Base-by-base conservation (phyloP, 2,888 invertebrate genomes). In the Drosophila mayaguana region DNA sequence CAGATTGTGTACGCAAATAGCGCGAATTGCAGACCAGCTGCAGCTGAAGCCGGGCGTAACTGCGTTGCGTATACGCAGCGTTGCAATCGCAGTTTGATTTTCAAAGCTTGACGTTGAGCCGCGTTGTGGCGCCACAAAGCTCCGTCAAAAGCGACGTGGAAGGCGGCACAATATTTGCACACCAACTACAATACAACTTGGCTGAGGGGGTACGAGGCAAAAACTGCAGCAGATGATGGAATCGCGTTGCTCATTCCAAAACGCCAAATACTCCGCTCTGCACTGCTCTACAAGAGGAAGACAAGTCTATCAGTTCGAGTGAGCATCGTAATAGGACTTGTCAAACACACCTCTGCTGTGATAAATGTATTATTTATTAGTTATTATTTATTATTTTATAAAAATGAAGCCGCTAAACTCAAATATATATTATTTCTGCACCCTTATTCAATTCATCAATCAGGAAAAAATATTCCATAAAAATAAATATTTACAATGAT, bases 1-100 rank as follows among this genome's bases (percentile, higher is more conserved):
- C 63, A 84, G 84, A 89, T 85, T 85, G 87, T 81, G 82, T 75
- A 48, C 36, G 76, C 82, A 85, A 89, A 87, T 71, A 85, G 12
- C 70, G 78, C 76, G 87, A 87, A 86, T 70, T 73, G 81, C 71
- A 78, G 32, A 22, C 43, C 43, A 16, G 43, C 56, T 43, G 34
- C 20, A 56, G 62, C 40, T 75, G 48, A 28, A 34, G 78, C 62
- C 22, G 28, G 54, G 46, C 45, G 77, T 77, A 76, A 69, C 64
- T 54, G 53, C 61, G 69, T 80, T 89, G 88, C 86, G 86, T 87
- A 88, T 89, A 87, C 86, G 86, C 86, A 82, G 55, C 66, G 88
- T 73, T 66, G 83, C 78, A 85, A 88, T 85, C 78, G 74, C 54
- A 83, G 76, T 89, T 87, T 85, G 85, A 84, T 87, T 83, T 83